phyloP scores from a whole-genome alignment of 92 coral and sea anemone genomes.

The Zoanthus solanderi region DNA sequence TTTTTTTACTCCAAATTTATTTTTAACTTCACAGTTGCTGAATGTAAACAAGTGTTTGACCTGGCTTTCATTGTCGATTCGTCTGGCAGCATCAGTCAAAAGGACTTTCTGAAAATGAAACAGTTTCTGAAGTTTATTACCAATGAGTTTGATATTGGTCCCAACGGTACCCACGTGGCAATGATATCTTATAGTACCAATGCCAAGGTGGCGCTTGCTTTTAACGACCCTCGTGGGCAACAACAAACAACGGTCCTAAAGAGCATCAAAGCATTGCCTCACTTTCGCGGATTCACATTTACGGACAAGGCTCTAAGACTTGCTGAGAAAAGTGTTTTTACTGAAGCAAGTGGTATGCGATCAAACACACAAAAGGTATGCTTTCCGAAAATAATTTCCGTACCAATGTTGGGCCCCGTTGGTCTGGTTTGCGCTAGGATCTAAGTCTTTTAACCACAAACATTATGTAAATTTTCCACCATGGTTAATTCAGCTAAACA shows the following conservation, averaged over 20 bases:
- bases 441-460: too few species aligned
- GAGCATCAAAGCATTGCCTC: slow-evolving; percentile 45
- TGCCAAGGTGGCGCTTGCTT: slow-evolving; percentile 45
- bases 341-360: slow-evolving; percentile 32
- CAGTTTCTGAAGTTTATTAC: slow-evolving; percentile 50
- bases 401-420: too few species aligned
- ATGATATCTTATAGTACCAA: slow-evolving; percentile 57
- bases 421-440: too few species aligned
- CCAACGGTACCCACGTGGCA: slow-evolving; percentile 55
- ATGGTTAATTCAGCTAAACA: too few species aligned
- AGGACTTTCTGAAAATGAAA: slow-evolving; percentile 44
- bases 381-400: too few species aligned
- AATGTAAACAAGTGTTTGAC: slow-evolving; percentile 49
- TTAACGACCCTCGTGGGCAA: slow-evolving; percentile 43
- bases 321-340: slow-evolving; percentile 22
- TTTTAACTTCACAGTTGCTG: slow-evolving; percentile 6
- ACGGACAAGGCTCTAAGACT: slow-evolving; percentile 46
- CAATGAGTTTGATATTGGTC: slow-evolving; percentile 42
- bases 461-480: too few species aligned
- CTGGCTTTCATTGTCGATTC: slow-evolving; percentile 59
- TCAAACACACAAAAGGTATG: slow-evolving; percentile 24
- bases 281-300: slow-evolving; percentile 49
- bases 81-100: slow-evolving; percentile 53
- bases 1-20: neutral
- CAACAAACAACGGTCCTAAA: neutral